Evolutionary conservation across 2,888 invertebrate species (phyloP).

Genomic region (Parasteatoda lunata): DNA sequence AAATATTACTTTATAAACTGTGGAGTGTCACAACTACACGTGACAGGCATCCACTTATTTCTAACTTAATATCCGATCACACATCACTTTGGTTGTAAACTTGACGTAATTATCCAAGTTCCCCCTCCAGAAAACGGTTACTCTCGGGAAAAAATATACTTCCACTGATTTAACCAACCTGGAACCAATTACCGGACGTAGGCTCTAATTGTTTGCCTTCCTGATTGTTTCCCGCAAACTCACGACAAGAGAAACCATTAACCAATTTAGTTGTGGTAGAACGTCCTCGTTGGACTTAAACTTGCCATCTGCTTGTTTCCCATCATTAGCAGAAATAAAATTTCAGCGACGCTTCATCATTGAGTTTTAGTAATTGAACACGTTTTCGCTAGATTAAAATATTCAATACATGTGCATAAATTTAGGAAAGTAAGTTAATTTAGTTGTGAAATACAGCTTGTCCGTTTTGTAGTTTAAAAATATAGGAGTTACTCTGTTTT

Average conservation of each 20-base stretch:
- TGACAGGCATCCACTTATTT: neutral
- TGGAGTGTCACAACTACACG: no score
- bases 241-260: slow-evolving; percentile 32
- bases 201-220: slow-evolving; percentile 51
- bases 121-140: slow-evolving; percentile 18
- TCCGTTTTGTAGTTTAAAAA: no score
- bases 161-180: slow-evolving; percentile 31
- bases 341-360: slow-evolving; percentile 6
- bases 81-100: slow-evolving; percentile 11
- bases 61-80: neutral
- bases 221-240: slow-evolving; percentile 29
- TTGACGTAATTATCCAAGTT: slow-evolving; percentile 40
- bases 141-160: slow-evolving; percentile 13
- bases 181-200: slow-evolving; percentile 48
- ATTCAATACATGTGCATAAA: no score
- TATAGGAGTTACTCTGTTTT: no score
- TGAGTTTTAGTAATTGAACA: no score
- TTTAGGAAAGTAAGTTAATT: no score
- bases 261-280: slow-evolving; percentile 16
- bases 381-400: no score
- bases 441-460: no score
- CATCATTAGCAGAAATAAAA: slow-evolving; percentile 30
- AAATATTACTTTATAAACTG: no score
- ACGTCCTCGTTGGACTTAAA: slow-evolving; percentile 20
- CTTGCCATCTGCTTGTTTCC: slow-evolving; percentile 34